Percentiles rank a stretch among this genome's conserved stretches.
Conservation (phyloP, 2,888 invertebrate species). For the Aspidiotus rigidus region DNA sequence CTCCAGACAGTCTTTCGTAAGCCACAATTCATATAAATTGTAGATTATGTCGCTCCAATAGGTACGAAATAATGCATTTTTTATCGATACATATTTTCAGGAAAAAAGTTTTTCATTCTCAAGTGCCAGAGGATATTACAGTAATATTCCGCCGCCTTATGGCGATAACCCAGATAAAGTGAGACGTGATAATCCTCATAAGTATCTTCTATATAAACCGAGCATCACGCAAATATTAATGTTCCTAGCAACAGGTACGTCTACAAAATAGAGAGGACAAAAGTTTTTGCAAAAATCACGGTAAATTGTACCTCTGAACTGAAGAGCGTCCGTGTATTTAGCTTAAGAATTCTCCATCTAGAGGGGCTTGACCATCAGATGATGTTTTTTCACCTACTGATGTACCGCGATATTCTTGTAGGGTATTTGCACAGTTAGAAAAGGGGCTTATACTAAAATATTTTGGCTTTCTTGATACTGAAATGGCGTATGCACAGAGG, state of each 20-base stretch:
- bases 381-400: no score
- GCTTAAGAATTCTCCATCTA: no score
- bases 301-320: no score
- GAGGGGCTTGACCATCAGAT: no score
- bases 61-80: background rate
- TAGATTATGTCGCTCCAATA: background rate
- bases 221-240: conserved; percentile 87
- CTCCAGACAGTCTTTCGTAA: conserved; percentile 56
- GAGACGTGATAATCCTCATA: conserved; percentile 86
- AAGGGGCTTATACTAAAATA: no score
- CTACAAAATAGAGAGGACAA: no score
- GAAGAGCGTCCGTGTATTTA: no score
- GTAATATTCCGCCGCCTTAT: conserved; percentile 43
- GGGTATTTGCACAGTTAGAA: no score
- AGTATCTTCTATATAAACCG: conserved; percentile 91
- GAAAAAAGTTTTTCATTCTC: conserved; percentile 42
- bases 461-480: no score
- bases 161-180: conserved; percentile 62
- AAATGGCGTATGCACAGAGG: no score
- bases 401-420: no score
- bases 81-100: conserved; percentile 36
- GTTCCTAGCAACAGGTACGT: conserved; percentile 61
- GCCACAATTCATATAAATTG: conserved; percentile 36
- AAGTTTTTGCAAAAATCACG: no score
- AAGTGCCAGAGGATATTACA: conserved; percentile 39